These are phyloP conservation scores for Atopsyche davidsoni DNA, from an alignment of 1,140 invertebrate genomes.

Conservation along the genomic window DNA sequence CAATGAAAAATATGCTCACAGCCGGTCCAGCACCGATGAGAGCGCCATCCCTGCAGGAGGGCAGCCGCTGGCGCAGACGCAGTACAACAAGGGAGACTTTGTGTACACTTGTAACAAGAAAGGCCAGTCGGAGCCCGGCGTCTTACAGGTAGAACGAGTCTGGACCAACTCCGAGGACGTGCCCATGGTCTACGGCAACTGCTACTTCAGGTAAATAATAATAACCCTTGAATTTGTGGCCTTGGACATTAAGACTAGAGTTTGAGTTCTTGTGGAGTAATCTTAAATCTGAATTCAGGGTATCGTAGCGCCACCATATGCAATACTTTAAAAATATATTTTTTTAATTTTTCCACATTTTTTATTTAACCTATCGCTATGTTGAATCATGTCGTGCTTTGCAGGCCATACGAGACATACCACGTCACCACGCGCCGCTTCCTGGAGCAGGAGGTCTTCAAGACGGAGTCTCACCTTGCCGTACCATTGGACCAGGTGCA, in stretches of 20 bases:
- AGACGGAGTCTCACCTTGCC: constrained; percentile 81
- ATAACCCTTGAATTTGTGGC: no score
- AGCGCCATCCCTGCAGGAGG: constrained; percentile 37
- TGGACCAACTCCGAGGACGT: constrained; percentile 79
- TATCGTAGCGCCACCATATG: no score
- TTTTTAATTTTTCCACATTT: neutral
- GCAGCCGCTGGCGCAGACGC: constrained; percentile 34
- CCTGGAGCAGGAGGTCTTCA: constrained; percentile 93
- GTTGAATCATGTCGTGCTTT: no score
- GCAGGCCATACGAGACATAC: constrained; percentile 86
- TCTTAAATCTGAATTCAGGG: no score
- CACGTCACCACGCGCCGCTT: constrained; percentile 94
- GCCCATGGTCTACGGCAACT: constrained; percentile 85
- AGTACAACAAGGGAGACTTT: constrained; percentile 72
- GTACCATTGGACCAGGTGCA: constrained; percentile 80
- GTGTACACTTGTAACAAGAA: constrained; percentile 81
- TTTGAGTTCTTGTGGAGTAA: neutral
- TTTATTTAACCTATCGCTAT: no score
- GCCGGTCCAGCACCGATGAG: constrained; percentile 44
- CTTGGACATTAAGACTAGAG: no score
- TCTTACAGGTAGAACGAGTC: constrained; percentile 82
- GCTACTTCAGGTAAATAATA: constrained; percentile 70
- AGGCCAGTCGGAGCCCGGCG: constrained; percentile 62
- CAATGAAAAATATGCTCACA: no score
- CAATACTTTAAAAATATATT: no score